phyloP scores from a whole-genome alignment of 2,113 vertebrate genomes.

The Anarrhichthys ocellatus region DNA sequence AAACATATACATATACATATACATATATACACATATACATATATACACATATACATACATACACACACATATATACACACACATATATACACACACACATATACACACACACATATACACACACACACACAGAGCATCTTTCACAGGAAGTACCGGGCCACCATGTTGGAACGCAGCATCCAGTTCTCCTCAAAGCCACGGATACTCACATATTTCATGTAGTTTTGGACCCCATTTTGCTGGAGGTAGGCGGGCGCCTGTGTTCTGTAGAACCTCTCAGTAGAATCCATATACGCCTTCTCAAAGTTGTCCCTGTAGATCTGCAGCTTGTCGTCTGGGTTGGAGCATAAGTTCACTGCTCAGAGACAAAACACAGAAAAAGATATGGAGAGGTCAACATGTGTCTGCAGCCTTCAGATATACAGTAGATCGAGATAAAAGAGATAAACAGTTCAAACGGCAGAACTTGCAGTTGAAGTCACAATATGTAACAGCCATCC shows the following conservation, averaged over 20 bases:
- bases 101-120: no score
- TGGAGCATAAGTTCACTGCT: conserved; percentile 98
- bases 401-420: background rate
- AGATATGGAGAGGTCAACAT: background rate
- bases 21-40: no score
- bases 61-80: no score
- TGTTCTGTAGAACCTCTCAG: conserved; percentile 99
- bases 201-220: conserved; percentile 99
- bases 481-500: background rate
- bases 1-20: no score
- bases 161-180: background rate
- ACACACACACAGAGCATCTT: background rate
- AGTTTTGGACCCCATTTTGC: conserved; percentile 99
- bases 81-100: no score
- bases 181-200: background rate
- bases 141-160: background rate
- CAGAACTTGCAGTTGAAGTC: background rate
- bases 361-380: background rate
- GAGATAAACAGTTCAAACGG: background rate
- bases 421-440: background rate
- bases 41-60: no score
- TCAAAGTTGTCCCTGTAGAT: conserved; percentile 99
- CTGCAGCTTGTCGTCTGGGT: conserved; percentile 98
- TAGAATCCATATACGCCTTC: conserved; percentile 98
- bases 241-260: conserved; percentile 98